These are phyloP conservation scores for Anorthoa munda DNA, from an alignment of 2,888 invertebrate species.

Conservation along the genomic window DNA sequence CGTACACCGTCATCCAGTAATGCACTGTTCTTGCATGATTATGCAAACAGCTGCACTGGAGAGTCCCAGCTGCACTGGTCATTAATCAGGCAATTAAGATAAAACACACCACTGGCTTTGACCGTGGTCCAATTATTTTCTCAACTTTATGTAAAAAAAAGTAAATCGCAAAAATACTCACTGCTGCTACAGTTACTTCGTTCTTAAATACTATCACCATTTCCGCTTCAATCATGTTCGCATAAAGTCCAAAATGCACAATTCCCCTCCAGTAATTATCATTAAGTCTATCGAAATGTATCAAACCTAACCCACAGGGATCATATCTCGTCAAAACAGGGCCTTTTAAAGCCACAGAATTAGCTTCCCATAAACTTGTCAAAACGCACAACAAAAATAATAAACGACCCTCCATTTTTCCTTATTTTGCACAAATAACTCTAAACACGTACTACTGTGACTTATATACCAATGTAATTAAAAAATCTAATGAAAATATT, in stretches of 20 bases:
- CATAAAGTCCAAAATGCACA: slow-evolving; percentile 80
- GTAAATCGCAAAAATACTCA: slow-evolving; percentile 68
- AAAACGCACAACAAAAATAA: slow-evolving; percentile 55
- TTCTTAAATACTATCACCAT: slow-evolving; percentile 78
- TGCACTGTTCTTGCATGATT: background rate
- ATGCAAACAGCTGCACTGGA: background rate
- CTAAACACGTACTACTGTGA: background rate
- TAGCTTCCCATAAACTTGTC: slow-evolving; percentile 64
- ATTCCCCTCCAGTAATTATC: slow-evolving; percentile 79
- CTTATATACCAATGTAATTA: slow-evolving; percentile 22
- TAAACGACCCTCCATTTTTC: slow-evolving; percentile 38
- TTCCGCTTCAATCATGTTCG: slow-evolving; percentile 71
- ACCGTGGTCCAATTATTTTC: background rate
- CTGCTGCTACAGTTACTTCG: slow-evolving; percentile 75
- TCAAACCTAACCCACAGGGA: slow-evolving; percentile 83
- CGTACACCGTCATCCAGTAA: background rate
- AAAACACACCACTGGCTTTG: background rate
- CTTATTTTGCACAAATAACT: slow-evolving; percentile 6
- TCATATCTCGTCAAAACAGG: slow-evolving; percentile 81
- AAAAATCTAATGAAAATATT: slow-evolving; percentile 16
- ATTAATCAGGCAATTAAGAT: background rate
- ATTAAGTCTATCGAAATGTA: slow-evolving; percentile 81
- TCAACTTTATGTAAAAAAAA: background rate
- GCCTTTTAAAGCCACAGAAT: slow-evolving; percentile 80
- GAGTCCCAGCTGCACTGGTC: background rate